Conservation (phyloP, 2,888 invertebrate species). For the Acrobasis repandana region DNA sequence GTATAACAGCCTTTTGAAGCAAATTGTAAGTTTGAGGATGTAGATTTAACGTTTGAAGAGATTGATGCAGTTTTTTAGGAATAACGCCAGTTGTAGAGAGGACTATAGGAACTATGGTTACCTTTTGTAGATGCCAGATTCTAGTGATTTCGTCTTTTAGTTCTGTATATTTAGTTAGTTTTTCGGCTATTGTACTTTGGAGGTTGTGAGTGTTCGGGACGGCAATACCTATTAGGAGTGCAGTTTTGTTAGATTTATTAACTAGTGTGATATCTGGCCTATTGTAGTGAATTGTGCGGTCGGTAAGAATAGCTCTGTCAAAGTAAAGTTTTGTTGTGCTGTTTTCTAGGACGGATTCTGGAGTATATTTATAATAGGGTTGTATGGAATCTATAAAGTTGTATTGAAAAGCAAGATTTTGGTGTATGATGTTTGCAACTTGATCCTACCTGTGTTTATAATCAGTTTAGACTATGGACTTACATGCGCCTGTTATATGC, state of each 20-base stretch:
- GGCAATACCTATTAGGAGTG: slow-evolving; percentile 26
- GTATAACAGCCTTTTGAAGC: no score
- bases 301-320: slow-evolving; percentile 16
- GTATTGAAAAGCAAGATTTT: background rate
- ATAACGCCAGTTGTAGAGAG: background rate
- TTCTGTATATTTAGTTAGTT: slow-evolving; percentile 26
- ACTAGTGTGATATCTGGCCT: slow-evolving; percentile 28
- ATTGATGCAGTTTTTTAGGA: no score
- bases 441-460: slow-evolving; percentile 25
- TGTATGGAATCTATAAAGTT: slow-evolving; percentile 5
- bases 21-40: no score
- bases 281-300: slow-evolving; percentile 19
- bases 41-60: no score
- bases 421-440: slow-evolving; percentile 19
- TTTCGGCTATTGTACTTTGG: slow-evolving; percentile 29
- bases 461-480: slow-evolving; percentile 22
- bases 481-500: slow-evolving; percentile 25
- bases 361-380: slow-evolving; percentile 27
- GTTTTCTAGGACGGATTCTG: slow-evolving; percentile 24
- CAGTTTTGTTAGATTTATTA: slow-evolving; percentile 26
- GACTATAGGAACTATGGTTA: background rate
- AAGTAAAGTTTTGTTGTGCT: slow-evolving; percentile 16
- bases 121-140: background rate
- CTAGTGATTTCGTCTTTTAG: background rate
- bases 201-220: slow-evolving; percentile 30